Evolutionary conservation across 2,113 vertebrate species (phyloP), one percentile per base, ranked within the genome.

Genomic region (Ivindomyrus marchei): DNA sequence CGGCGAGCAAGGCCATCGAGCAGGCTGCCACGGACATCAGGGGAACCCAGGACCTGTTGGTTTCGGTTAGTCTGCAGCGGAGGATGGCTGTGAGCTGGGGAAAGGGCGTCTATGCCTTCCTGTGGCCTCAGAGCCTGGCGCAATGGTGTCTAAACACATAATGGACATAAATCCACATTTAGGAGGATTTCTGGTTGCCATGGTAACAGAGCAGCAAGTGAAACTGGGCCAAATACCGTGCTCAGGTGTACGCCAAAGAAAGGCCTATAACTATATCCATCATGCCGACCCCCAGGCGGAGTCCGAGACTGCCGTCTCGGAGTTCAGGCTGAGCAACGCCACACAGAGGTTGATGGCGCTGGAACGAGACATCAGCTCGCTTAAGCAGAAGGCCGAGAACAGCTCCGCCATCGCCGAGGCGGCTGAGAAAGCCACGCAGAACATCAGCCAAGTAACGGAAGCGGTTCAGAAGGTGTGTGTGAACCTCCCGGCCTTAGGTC

Each of bases 21-120:
- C 97, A 97, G 94, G 98, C 98, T 2, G 92, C 96, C 0, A 92
- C 96, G 21, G 96, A 99, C 91, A 98, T 99, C 92, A 95, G 95
- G 89, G 97, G 96, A 92, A 98, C 98, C 53, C 97, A 97, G 91
- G 94, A 96, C 90, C 95, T 99, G 27, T 94, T 99, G 77, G 96
- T 97, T 46, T 97, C 97, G 0, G 98, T 99, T 89, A 96, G 97
- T 95, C n/a, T 3, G 1, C n/a, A 19, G 11, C 7, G 45, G 84
- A 85, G 42, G 80, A 45, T 0, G 9, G 39, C 83, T 47, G 7
- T 47, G 39, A 39, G 31, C 70, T 77, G 70, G 27, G 10, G 11
- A 15, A 74, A 62, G 58, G 24, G 8, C n/a, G 62, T 31, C 10
- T 70, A 13, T 31, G 10, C 15, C 74, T 42, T 19, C 36, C 74